These are phyloP conservation scores for Anguilla anguilla DNA, from an alignment of 2,797 vertebrate species.

Conservation along the genomic window DNA sequence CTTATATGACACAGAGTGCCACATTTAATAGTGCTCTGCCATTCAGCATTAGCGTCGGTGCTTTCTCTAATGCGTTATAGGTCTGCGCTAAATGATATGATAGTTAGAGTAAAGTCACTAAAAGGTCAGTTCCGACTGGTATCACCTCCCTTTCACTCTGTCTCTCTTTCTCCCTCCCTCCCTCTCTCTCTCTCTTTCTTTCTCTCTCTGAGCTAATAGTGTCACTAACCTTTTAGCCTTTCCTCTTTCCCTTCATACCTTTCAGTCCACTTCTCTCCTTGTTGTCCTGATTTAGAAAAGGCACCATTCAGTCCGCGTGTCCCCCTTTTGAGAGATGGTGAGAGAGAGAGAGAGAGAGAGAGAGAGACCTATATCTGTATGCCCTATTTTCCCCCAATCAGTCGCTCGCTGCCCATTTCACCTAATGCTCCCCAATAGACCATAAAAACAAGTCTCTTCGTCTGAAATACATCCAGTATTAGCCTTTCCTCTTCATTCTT, in stretches of 20 bases:
- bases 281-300: slow-evolving; percentile 32
- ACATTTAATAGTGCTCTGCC: slow-evolving; percentile 22
- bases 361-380: slow-evolving; percentile 31
- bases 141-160: background rate
- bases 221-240: slow-evolving; percentile 20
- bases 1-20: background rate
- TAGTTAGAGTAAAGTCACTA: slow-evolving; percentile 40
- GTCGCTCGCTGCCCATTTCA: background rate
- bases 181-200: background rate
- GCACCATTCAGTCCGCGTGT: slow-evolving; percentile 18
- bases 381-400: slow-evolving; percentile 14
- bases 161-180: background rate
- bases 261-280: background rate
- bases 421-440: background rate
- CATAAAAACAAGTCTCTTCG: background rate
- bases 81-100: slow-evolving; percentile 44
- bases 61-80: slow-evolving; percentile 48
- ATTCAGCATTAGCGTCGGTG: slow-evolving; percentile 35
- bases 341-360: slow-evolving; percentile 33
- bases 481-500: background rate
- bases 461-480: background rate
- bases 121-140: background rate
- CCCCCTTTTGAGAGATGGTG: slow-evolving; percentile 51
- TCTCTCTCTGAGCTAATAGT: background rate
- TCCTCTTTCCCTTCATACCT: background rate